Evolutionary conservation across 1,140 invertebrate species (phyloP).

Genomic region (Platorchestia sp.): DNA sequence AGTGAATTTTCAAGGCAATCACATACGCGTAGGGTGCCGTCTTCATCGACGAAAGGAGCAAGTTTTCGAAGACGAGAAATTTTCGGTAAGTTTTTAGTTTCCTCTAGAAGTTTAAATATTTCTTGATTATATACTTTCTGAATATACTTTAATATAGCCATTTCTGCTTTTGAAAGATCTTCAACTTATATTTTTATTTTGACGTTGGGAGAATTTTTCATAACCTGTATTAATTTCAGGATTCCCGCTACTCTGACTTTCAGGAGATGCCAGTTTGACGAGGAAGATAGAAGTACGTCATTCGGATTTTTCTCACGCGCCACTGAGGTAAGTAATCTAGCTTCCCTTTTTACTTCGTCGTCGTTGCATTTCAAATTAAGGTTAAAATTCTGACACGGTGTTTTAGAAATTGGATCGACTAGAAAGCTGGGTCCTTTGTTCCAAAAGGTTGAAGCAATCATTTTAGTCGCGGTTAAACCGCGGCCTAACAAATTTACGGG

Average conservation of each 20-base stretch:
- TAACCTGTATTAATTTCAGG: too few relatives aligned
- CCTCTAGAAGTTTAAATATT: too few relatives aligned
- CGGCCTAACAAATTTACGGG: neutral
- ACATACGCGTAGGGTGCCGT: neutral
- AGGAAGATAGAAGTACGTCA: neutral
- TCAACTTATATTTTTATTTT: too few relatives aligned
- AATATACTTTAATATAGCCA: too few relatives aligned
- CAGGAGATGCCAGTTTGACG: neutral
- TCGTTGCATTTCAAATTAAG: neutral
- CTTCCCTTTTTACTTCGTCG: neutral
- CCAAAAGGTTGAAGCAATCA: neutral
- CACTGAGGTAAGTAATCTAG: neutral
- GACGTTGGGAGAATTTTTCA: too few relatives aligned
- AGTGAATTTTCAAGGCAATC: neutral
- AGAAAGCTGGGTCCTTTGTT: neutral
- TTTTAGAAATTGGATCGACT: neutral
- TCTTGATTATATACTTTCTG: too few relatives aligned
- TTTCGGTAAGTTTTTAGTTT: too few relatives aligned
- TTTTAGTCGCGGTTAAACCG: neutral
- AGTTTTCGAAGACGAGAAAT: neutral
- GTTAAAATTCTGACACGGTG: neutral
- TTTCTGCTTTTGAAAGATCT: too few relatives aligned
- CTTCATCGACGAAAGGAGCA: neutral
- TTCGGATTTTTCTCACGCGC: neutral
- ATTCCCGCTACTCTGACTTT: neutral